Conservation (phyloP, 2,888 invertebrate species). For the Leucophenga maculata region DNA sequence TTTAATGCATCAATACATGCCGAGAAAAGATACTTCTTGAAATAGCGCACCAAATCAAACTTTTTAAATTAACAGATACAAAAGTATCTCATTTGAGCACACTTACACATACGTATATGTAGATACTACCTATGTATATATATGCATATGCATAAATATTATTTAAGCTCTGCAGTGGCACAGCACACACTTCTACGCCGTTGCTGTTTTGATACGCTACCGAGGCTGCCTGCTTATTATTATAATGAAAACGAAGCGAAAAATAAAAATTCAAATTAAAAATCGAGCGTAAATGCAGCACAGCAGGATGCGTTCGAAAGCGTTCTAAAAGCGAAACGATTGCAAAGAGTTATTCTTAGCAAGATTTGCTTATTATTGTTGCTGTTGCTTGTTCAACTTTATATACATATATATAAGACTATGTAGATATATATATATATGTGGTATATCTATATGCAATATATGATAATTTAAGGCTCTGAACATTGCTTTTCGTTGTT, state of each 20-base stretch:
- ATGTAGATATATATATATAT: conserved; percentile 26
- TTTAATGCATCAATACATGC: not conserved
- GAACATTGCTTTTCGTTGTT: conserved; percentile 49
- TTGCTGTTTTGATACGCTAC: too few relatives aligned
- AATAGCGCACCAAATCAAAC: not conserved
- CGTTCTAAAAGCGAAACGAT: not conserved
- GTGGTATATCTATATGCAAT: conserved; percentile 47
- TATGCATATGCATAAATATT: conserved; percentile 62
- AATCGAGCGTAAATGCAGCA: conserved; percentile 65
- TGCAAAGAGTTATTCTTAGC: conserved; percentile 17
- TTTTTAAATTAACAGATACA: not conserved
- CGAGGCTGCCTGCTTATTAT: not conserved
- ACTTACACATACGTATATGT: conserved; percentile 42
- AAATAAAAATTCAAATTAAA: conserved; percentile 61
- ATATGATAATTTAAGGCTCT: conserved; percentile 66
- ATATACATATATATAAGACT: conserved; percentile 27
- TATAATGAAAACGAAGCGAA: conserved; percentile 54
- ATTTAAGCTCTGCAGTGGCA: conserved; percentile 48
- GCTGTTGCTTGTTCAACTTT: not conserved
- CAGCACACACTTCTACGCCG: too few relatives aligned
- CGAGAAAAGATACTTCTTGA: not conserved
- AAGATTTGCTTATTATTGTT: conserved; percentile 13
- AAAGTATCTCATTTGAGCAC: conserved; percentile 7
- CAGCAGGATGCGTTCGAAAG: conserved; percentile 55
- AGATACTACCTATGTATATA: conserved; percentile 54